Base-by-base conservation (phyloP, 2,113 vertebrate genomes). In the Tetraodon nigroviridis region DNA sequence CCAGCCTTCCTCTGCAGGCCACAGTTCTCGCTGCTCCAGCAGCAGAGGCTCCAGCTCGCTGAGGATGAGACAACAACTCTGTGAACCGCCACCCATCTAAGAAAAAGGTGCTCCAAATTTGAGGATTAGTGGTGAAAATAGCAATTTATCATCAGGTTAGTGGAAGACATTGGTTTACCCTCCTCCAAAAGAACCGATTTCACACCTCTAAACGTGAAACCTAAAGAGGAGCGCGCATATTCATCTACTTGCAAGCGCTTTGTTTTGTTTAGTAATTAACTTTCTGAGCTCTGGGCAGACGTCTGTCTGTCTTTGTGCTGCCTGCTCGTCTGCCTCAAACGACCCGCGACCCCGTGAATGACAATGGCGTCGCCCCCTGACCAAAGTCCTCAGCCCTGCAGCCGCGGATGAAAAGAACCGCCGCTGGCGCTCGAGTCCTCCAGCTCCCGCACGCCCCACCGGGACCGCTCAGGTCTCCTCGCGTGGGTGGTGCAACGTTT, bases 1-100 rank as follows among this genome's bases (percentile, higher is more conserved):
- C 97, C 97, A 99, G 51, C 96, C 94, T 54, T 98, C 93, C 79
- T 98, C 94, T 0, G 92, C 91, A 1, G 93, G 92, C 96, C 95
- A 97, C 77, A 98, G 89, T 0, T 92, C 92, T 22, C 92, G 86
- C 19, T 92, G 92, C 75, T 96, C 94, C 0, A 99, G 89, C 73
- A 95, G 90, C 80, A 95, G 90, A 73, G 97, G 84, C 73, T 95
- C 93, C 0, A 91, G 91, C 51, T 94, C 92, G 83, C 94, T 98
- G 87, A 4, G 75, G 74, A 29, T 45, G 4, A 48, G 46, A 48
- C 3, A 7, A 40, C 19, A 66, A 58, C 20, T 44, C 41, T 46
- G 41, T 51, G 52, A 57, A 57, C 27, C 44, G 16, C 64, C 40
- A n/a, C n/a, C 0, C 13, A 45, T 22, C 8, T 48, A 15, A 22